These are phyloP conservation scores for Saxidomus purpurata DNA, from an alignment of 1,140 invertebrate genomes.

Conservation along the genomic window DNA sequence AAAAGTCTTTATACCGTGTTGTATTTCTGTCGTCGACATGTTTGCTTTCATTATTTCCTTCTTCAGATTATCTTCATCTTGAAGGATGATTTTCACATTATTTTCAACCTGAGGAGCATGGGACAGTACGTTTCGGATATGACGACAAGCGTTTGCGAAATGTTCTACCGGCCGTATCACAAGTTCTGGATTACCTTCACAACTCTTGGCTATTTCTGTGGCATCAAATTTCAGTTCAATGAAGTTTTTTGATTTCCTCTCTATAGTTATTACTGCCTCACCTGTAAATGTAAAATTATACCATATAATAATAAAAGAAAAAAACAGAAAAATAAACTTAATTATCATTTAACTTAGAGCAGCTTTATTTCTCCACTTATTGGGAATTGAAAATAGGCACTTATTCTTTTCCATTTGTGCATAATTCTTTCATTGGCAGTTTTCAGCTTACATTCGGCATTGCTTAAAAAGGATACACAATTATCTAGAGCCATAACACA, in stretches of 20 bases:
- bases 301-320: too few relatives aligned
- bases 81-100: slow-evolving; percentile 44
- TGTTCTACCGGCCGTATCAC: slow-evolving; percentile 33
- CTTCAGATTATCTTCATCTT: slow-evolving; percentile 43
- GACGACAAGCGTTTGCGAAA: slow-evolving; percentile 39
- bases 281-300: slow-evolving; percentile 37
- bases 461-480: too few relatives aligned
- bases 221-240: slow-evolving; percentile 41
- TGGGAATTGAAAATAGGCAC: too few relatives aligned
- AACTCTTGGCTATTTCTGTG: slow-evolving; percentile 16
- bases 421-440: too few relatives aligned
- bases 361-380: neutral
- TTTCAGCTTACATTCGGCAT: too few relatives aligned
- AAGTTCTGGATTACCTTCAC: slow-evolving; percentile 28
- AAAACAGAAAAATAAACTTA: too few relatives aligned
- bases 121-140: slow-evolving; percentile 42
- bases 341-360: too few relatives aligned
- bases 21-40: slow-evolving; percentile 15
- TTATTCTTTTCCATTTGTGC: too few relatives aligned
- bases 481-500: too few relatives aligned
- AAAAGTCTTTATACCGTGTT: slow-evolving; percentile 25
- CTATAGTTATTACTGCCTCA: slow-evolving; percentile 33
- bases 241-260: slow-evolving; percentile 54
- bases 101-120: slow-evolving; percentile 54
- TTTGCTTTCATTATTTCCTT: slow-evolving; percentile 62